Percentiles rank a stretch among this genome's conserved stretches.
These are phyloP conservation scores for Nannospalax galili DNA, from an alignment of 2,113 vertebrate genomes.

Conservation along the genomic window DNA sequence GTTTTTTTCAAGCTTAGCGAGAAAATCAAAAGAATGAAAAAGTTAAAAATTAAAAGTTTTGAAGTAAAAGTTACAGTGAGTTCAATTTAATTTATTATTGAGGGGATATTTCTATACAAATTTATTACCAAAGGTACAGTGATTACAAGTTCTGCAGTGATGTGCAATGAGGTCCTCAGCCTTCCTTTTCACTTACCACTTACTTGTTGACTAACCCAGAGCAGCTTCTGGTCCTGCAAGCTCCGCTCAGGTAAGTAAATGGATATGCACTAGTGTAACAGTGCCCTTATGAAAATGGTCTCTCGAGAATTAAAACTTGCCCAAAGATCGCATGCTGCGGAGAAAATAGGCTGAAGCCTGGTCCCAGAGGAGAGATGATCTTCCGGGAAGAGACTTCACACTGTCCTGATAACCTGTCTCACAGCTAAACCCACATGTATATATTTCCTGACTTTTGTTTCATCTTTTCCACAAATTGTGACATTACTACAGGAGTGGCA, in stretches of 20 bases:
- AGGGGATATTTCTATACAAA: neutral
- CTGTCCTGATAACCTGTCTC: neutral
- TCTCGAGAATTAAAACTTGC: too few relatives aligned
- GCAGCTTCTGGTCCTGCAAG: neutral
- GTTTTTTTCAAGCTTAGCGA: neutral
- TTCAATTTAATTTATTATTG: neutral
- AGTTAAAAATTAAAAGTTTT: neutral
- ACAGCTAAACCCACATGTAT: neutral
- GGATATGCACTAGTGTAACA: neutral
- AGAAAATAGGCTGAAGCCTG: neutral
- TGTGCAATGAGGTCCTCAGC: neutral
- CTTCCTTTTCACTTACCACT: neutral
- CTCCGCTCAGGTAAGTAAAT: neutral
- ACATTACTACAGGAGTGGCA: too few relatives aligned
- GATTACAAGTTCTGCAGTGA: neutral
- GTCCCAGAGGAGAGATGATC: neutral
- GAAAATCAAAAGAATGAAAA: neutral
- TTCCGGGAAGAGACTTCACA: neutral
- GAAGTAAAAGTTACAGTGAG: neutral
- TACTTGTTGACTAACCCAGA: neutral
- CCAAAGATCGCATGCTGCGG: neutral
- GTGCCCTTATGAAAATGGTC: neutral
- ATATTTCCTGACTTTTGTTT: neutral
- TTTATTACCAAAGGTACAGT: neutral
- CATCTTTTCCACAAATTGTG: neutral